Base-by-base conservation (phyloP, 2,888 invertebrate genomes). In the Eristalis intricaria region DNA sequence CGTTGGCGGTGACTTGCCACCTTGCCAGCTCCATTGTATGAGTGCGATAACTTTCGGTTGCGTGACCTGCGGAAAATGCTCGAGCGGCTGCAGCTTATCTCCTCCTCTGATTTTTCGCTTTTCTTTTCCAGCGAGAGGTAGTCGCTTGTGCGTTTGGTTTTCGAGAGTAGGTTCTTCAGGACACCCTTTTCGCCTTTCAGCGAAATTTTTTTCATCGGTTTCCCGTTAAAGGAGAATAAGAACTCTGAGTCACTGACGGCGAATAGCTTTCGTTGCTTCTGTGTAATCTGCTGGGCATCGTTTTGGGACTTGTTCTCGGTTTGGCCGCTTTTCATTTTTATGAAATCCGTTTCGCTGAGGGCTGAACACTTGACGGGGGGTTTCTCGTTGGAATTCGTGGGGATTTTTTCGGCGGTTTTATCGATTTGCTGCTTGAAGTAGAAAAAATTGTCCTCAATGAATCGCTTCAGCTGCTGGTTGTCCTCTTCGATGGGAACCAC, bases 211-310 rank as follows among this genome's bases (percentile, higher is more conserved):
- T 90, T 89, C 81, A 90, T 90, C 4, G 89, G 82, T 74, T 89
- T 91, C 0, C 90, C 91, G 22, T 89, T 89, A 60, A 91, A 90
- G 15, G 90, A 91, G 60, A 91, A 90, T 19, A 93, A 82, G 82
- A 93, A 93, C 74, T 93, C 93, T 0, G 93, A 93, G 77, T 93
- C 93, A 89, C 93, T 93, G 15, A 91, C 87, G 2, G 93, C 93
- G 29, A 92, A 91, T 2, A 91, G 87, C 88, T 92, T 93, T 69
- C 91, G 90, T 70, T 84, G 1, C 90, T 79, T 89, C 40, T 88
- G 88, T 40, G 74, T 76, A 32, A 81, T 81, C 56, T 87, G 83
- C 11, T 89, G 40, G 5, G 60, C 63, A 50, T 86, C 87, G n/a
- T 60, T 29, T 8, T 66, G 87, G 1, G 79, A 84, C 19, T 79